phyloP scores from a whole-genome alignment of 2,113 vertebrate species.

The Apeltes quadracus region DNA sequence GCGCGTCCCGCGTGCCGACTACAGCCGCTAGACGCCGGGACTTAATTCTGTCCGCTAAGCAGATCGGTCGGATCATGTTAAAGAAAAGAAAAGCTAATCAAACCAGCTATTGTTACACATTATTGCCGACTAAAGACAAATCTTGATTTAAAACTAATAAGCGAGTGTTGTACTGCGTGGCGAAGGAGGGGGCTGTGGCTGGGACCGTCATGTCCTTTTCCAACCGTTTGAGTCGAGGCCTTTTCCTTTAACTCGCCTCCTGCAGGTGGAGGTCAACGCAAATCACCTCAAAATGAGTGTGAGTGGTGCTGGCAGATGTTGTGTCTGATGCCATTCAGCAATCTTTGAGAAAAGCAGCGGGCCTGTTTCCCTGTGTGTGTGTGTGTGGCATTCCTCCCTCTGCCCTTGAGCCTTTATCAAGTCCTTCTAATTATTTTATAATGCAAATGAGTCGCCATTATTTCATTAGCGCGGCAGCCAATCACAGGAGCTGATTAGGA shows the following conservation, averaged over 20 bases:
- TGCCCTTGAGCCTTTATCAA: slow-evolving; percentile 84
- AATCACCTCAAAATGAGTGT: slow-evolving; percentile 65
- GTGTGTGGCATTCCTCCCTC: slow-evolving; percentile 46
- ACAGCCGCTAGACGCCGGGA: slow-evolving; percentile 35
- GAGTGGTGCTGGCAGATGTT: slow-evolving; percentile 71
- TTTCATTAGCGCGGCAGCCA: slow-evolving; percentile 83
- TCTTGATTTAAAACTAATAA: slow-evolving; percentile 47
- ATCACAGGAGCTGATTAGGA: slow-evolving; percentile 81
- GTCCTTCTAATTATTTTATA: slow-evolving; percentile 84
- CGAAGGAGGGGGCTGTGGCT: too few relatives aligned
- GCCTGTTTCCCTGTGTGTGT: slow-evolving; percentile 44
- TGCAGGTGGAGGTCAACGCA: slow-evolving; percentile 56
- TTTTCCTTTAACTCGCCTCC: slow-evolving; percentile 39
- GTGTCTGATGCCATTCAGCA: slow-evolving; percentile 68
- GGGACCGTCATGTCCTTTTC: too few relatives aligned
- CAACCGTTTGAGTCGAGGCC: slow-evolving; percentile 39
- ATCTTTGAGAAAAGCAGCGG: slow-evolving; percentile 54
- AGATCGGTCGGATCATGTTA: slow-evolving; percentile 29
- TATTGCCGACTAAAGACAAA: slow-evolving; percentile 33
- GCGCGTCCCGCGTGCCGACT: slow-evolving; percentile 10
- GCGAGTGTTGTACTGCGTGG: background rate
- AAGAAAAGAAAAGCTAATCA: slow-evolving; percentile 46
- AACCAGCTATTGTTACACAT: slow-evolving; percentile 40
- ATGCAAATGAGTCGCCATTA: slow-evolving; percentile 84
- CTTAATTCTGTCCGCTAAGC: slow-evolving; percentile 48